These are phyloP conservation scores for Ypsolopha scabrella DNA, from an alignment of 2,888 invertebrate species.

Conservation along the genomic window DNA sequence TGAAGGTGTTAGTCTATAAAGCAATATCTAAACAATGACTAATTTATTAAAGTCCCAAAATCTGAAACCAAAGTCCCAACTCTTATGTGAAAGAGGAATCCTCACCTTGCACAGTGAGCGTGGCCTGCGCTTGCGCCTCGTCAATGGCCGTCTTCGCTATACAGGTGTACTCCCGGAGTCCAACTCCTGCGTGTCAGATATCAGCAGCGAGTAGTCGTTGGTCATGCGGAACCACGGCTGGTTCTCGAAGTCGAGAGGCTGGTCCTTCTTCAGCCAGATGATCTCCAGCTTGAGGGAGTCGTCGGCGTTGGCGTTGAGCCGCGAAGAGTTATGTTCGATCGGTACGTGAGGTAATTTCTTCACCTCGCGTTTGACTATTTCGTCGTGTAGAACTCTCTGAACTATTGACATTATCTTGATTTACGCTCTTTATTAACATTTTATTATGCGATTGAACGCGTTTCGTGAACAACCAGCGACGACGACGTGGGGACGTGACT, in stretches of 20 bases:
- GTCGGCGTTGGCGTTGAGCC: conserved; percentile 86
- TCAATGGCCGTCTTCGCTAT: conserved; percentile 92
- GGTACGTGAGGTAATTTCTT: conserved; percentile 45
- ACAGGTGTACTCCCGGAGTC: conserved; percentile 98
- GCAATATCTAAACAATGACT: too few species aligned
- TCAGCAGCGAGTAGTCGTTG: conserved; percentile 93
- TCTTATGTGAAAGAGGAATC: conserved; percentile 21
- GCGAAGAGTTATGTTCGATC: conserved; percentile 38
- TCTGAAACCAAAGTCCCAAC: too few species aligned
- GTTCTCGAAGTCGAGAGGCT: conserved; percentile 87
- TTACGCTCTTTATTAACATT: conserved; percentile 63
- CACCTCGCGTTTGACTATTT: conserved; percentile 45
- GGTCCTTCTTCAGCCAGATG: conserved; percentile 89
- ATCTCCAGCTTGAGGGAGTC: conserved; percentile 82
- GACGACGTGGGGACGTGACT: too few species aligned
- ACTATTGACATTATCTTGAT: conserved; percentile 65
- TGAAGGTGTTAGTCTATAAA: too few species aligned
- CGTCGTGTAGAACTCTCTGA: conserved; percentile 48
- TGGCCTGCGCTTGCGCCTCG: conserved; percentile 85
- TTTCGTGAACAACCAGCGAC: conserved; percentile 24
- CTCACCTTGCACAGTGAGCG: conserved; percentile 89
- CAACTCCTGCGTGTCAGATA: conserved; percentile 92
- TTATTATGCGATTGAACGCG: conserved; percentile 49
- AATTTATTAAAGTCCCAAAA: too few species aligned
- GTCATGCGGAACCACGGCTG: conserved; percentile 84